Conservation (phyloP, 2,797 vertebrate genomes). For the Anabacerthia variegaticeps region DNA sequence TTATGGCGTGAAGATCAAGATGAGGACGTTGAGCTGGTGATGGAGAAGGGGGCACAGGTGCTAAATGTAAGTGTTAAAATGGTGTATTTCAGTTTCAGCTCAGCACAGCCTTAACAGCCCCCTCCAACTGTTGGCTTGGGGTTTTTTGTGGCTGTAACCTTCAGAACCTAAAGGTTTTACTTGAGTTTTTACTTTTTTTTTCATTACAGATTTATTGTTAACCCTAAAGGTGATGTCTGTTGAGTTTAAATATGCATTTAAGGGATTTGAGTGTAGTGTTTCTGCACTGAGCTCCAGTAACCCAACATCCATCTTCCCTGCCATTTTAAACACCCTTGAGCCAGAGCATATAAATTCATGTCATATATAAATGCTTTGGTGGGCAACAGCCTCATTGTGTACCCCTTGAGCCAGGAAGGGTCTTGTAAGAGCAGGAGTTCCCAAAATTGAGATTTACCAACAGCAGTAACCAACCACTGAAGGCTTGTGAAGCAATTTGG, state of each 20-base stretch:
- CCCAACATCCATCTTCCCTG: background rate
- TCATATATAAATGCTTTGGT: background rate
- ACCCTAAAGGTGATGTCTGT: background rate
- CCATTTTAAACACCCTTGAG: background rate
- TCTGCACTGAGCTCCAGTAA: background rate
- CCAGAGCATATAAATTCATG: background rate
- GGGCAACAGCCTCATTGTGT: background rate
- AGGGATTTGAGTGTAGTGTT: background rate
- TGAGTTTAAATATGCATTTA: background rate
- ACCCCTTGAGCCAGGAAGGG: background rate
- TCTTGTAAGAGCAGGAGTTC: background rate
- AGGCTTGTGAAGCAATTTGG: background rate
- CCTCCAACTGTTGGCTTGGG: fast-evolving
- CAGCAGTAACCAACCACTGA: background rate
- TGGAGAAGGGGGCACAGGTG: slow-evolving; percentile 80
- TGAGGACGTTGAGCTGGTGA: slow-evolving; percentile 73
- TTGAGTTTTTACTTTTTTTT: background rate
- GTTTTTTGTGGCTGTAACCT: background rate
- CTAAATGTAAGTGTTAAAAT: slow-evolving; percentile 77
- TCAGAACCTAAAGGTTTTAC: background rate
- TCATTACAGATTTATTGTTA: background rate
- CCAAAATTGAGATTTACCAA: background rate
- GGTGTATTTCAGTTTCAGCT: background rate
- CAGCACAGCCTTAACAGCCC: background rate
- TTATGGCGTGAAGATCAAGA: slow-evolving; percentile 85